phyloP scores from a whole-genome alignment of 2,888 invertebrate genomes.

The Pycnomerus fuliginosus region DNA sequence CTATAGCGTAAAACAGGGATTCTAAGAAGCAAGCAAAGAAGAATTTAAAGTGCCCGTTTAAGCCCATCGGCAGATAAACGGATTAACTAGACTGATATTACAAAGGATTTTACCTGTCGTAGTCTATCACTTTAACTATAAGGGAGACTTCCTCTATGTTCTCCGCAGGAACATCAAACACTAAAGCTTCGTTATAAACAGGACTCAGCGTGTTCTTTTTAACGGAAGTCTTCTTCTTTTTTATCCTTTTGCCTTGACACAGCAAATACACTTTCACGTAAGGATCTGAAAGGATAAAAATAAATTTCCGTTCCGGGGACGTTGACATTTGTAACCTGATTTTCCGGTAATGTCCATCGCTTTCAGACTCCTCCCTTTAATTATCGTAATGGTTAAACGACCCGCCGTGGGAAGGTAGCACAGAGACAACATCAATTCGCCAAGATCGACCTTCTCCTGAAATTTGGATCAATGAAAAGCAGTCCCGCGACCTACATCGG shows the following conservation, averaged over 20 bases:
- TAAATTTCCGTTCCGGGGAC: not conserved
- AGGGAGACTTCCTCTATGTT: conserved; percentile 81
- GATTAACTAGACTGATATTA: too few species aligned
- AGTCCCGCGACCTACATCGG: conserved; percentile 9
- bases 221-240: conserved; percentile 91
- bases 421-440: conserved; percentile 88
- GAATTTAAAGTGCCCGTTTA: too few species aligned
- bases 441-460: conserved; percentile 83
- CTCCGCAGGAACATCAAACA: conserved; percentile 85
- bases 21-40: too few species aligned
- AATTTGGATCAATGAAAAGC: conserved; percentile 28
- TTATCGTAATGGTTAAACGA: conserved; percentile 84
- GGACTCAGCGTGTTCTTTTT: conserved; percentile 84
- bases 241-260: conserved; percentile 84
- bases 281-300: conserved; percentile 66
- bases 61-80: too few species aligned
- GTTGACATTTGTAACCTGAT: conserved; percentile 63
- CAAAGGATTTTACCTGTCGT: conserved; percentile 87
- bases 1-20: too few species aligned
- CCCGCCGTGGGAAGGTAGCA: conserved; percentile 91
- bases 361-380: conserved; percentile 87
- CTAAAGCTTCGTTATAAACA: conserved; percentile 90
- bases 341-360: conserved; percentile 94
- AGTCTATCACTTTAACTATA: conserved; percentile 84
- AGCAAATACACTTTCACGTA: conserved; percentile 91